These are phyloP conservation scores for Pelobates cultripes DNA, from an alignment of 2,797 vertebrate genomes.

Conservation along the genomic window DNA sequence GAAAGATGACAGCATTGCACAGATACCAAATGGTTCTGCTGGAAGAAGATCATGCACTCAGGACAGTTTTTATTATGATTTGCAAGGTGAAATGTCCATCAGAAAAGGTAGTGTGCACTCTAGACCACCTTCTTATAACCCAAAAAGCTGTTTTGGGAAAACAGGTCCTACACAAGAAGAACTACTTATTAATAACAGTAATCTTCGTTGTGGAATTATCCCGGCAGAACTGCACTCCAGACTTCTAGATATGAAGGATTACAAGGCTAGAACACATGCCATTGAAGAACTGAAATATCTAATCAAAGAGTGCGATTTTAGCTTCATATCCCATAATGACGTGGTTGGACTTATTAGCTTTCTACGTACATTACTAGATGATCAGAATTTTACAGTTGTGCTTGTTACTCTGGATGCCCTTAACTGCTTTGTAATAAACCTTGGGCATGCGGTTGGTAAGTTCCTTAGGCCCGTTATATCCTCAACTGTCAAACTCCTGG, in stretches of 20 bases:
- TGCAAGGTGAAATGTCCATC: background rate
- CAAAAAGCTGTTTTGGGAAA: background rate
- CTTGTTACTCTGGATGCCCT: constrained; percentile 82
- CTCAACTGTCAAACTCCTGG: constrained; percentile 79
- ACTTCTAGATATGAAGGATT: constrained; percentile 86
- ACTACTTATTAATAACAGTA: constrained; percentile 43
- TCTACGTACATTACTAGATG: constrained; percentile 77
- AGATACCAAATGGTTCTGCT: constrained; percentile 21
- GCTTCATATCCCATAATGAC: constrained; percentile 65
- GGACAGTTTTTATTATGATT: constrained; percentile 29
- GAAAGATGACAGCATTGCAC: constrained; percentile 24
- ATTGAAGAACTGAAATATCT: constrained; percentile 83
- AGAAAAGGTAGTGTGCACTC: background rate
- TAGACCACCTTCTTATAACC: constrained; percentile 1
- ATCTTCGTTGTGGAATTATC: constrained; percentile 84
- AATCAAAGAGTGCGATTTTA: constrained; percentile 70
- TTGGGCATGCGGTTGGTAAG: constrained; percentile 70
- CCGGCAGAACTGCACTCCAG: constrained; percentile 82
- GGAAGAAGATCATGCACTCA: constrained; percentile 27
- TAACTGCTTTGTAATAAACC: constrained; percentile 78
- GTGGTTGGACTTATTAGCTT: constrained; percentile 81
- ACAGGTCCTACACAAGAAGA: constrained; percentile 3
- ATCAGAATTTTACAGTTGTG: constrained; percentile 86
- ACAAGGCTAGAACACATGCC: constrained; percentile 81
- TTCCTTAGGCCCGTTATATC: constrained; percentile 76